Base-by-base conservation (phyloP, 37 sponge, comb jelly and placozoan genomes). In the Petrosia ficiformis region DNA sequence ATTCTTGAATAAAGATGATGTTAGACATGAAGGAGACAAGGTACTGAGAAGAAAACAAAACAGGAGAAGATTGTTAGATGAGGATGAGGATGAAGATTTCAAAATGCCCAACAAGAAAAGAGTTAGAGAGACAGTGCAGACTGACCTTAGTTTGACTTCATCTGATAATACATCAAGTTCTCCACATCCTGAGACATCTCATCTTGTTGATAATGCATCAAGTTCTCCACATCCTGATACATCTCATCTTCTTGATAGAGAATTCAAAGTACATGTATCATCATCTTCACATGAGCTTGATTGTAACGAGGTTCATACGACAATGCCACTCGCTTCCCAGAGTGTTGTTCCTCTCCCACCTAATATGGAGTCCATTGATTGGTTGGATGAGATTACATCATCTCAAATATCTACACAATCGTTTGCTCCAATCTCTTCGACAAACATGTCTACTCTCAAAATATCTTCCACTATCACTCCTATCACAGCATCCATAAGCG, bases 51-150 rank as follows among this genome's bases (percentile, higher is more conserved):
- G 38, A 52, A 39, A 31, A 67, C 71, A 54, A 59, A 67, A 31
- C 67, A 71, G 26, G 44, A 65, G 69, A 66, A 24, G 28, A 11
- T 31, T 74, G 29, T 42, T 35, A 43, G 85, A 80, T 39, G 69
- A 37, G 0, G 82, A 78, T 64, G 86, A 82, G 29, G 91, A 90
- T 68, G 91, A 90, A 59, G 90, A 82, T 37, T 84, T 84, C 73
- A 24, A 42, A 66, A 19, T 21, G 56, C 22, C 48, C 3, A 52
- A 42, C 2, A 21, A 25, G 42, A 22, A 16, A 10, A 16, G 10
- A 10, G 54, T 10, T 48, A 10, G 54, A 19, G 14, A 19, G 10
- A 10, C 10, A 48, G 16, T 48, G 16, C 14, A 48, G 54, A 48
- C 10, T 16, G 61, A 74, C 1, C 36, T 24, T 10, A 3, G 61